These are phyloP conservation scores for Mixornis gularis DNA, from an alignment of 2,113 vertebrate species.

Conservation along the genomic window DNA sequence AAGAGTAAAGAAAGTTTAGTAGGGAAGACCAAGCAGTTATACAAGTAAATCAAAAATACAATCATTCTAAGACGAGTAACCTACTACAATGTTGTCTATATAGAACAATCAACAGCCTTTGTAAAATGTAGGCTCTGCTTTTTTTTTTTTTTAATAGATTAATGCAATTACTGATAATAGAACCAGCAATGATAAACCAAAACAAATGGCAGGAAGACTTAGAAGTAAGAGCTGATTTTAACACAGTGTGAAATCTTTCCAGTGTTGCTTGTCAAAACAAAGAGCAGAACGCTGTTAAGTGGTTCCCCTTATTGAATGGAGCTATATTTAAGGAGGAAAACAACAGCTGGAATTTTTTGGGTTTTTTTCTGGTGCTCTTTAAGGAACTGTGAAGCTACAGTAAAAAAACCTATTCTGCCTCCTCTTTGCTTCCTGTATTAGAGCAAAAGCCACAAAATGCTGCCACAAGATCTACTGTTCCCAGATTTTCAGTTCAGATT, in stretches of 20 bases:
- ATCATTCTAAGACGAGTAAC: not conserved
- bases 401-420: accelerated
- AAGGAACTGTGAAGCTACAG: not conserved
- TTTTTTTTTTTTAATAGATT: not conserved
- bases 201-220: not conserved
- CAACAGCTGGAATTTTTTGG: not conserved
- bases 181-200: not conserved
- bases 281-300: not conserved
- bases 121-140: not conserved
- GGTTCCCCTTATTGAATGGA: not conserved
- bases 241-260: not conserved
- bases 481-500: not conserved
- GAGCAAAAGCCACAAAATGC: not conserved
- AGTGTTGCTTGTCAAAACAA: not conserved
- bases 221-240: not conserved
- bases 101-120: not conserved
- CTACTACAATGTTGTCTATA: not conserved
- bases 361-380: not conserved
- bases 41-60: not conserved
- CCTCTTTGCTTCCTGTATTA: not conserved
- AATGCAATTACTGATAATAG: not conserved
- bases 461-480: not conserved
- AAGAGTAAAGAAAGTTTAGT: not conserved
- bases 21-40: not conserved
- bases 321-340: not conserved